A percentile compares a stretch with the other conserved stretches of the same genome.
Conservation (phyloP, 2,888 invertebrate species). For the Acanthosepion pharaonis region DNA sequence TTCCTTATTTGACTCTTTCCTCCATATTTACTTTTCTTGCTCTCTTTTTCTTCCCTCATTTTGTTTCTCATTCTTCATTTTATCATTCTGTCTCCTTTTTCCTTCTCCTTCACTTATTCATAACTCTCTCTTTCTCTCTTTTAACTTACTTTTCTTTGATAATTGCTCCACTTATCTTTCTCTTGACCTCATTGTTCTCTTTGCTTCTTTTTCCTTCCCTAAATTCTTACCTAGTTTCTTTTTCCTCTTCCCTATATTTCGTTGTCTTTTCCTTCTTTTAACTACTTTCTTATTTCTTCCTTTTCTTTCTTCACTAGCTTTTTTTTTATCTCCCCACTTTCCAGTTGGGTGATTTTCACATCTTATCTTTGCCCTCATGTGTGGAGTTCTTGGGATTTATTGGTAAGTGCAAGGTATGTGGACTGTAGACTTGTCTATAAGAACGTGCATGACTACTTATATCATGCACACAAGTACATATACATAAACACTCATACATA, state of each 20-base stretch:
- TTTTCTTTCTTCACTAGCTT: neutral
- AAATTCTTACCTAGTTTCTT: too few relatives aligned
- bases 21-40: too few relatives aligned
- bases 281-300: neutral
- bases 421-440: neutral
- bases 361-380: conserved; percentile 11
- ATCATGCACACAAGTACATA: neutral
- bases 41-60: too few relatives aligned
- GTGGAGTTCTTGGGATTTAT: conserved; percentile 33
- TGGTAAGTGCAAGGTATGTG: neutral
- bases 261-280: neutral
- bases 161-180: too few relatives aligned
- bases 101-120: neutral
- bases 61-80: too few relatives aligned
- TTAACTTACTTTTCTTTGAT: neutral
- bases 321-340: neutral
- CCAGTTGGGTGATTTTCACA: neutral
- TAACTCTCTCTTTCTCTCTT: neutral
- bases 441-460: neutral
- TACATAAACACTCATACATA: neutral
- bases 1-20: too few relatives aligned
- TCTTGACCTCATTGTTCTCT: neutral
- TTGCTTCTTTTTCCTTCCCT: neutral
- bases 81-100: neutral
- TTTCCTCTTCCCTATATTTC: neutral